Evolutionary conservation across 2,113 vertebrate species (phyloP).

Genomic region (Micronycteris hirsuta): DNA sequence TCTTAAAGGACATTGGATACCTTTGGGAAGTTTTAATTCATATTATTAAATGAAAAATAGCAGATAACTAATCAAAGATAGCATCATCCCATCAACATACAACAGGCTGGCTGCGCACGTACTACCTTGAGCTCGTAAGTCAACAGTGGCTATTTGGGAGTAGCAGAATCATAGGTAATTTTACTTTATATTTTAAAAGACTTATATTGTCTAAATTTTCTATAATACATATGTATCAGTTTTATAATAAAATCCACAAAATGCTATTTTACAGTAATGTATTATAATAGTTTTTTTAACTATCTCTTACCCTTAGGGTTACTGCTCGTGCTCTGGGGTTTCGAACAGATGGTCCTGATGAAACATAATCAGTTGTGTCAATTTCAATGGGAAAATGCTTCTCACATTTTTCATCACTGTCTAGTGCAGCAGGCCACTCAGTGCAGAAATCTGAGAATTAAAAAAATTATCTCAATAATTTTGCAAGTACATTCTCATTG

Average conservation of each 20-base stretch:
- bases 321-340: conserved; percentile 91
- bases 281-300: background rate
- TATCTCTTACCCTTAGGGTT: conserved; percentile 86
- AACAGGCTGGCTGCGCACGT: background rate
- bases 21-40: background rate
- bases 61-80: background rate
- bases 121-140: background rate
- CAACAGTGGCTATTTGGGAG: background rate
- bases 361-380: conserved; percentile 88
- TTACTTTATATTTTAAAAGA: background rate
- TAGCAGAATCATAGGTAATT: background rate
- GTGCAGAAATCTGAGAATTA: conserved; percentile 91
- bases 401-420: conserved; percentile 87
- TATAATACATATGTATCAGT: background rate
- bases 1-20: background rate
- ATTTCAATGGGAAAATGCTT: conserved; percentile 90
- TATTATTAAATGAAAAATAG: background rate
- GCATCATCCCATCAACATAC: background rate
- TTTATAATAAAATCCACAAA: background rate
- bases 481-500: background rate
- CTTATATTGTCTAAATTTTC: background rate
- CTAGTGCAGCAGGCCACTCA: conserved; percentile 90
- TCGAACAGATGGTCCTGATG: conserved; percentile 87
- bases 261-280: background rate
- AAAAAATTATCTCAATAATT: conserved; percentile 8